Evolutionary conservation across 2,797 vertebrate genomes (phyloP).

Genomic region (Cottoperca gobio): DNA sequence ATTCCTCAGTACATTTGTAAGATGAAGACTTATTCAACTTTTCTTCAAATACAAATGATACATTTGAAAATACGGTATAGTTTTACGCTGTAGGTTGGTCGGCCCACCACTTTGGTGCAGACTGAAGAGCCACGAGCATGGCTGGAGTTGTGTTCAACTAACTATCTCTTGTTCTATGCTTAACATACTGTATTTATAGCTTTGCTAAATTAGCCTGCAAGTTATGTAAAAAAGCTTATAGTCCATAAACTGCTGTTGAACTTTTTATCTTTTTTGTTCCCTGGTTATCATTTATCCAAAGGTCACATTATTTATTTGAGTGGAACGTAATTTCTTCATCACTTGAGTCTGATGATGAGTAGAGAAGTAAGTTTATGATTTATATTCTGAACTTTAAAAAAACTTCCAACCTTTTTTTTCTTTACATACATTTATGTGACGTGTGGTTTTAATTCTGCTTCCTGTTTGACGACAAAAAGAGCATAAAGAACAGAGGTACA

Average conservation of each 20-base stretch:
- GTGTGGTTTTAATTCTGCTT: constrained; percentile 48
- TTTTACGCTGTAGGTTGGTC: too few species aligned
- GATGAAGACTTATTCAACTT: background rate
- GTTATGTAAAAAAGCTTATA: too few species aligned
- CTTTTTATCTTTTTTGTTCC: too few species aligned
- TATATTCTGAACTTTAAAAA: background rate
- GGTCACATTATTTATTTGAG: too few species aligned
- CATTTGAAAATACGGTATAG: too few species aligned
- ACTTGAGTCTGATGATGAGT: too few species aligned
- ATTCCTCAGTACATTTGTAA: background rate
- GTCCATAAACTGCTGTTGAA: too few species aligned
- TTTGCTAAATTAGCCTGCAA: background rate
- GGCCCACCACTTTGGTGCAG: too few species aligned
- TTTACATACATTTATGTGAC: background rate
- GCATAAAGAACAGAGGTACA: background rate
- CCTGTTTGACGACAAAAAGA: constrained; percentile 32
- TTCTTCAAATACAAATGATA: background rate
- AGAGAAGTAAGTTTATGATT: background rate
- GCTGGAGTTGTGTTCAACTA: background rate
- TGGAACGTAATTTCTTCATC: too few species aligned
- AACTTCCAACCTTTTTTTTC: constrained; percentile 1
- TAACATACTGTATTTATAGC: too few species aligned
- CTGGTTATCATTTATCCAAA: too few species aligned
- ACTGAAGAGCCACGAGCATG: too few species aligned
- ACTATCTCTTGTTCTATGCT: background rate